Evolutionary conservation across 2,888 invertebrate genomes (phyloP).

Genomic region (Neuroscelio doddi): DNA sequence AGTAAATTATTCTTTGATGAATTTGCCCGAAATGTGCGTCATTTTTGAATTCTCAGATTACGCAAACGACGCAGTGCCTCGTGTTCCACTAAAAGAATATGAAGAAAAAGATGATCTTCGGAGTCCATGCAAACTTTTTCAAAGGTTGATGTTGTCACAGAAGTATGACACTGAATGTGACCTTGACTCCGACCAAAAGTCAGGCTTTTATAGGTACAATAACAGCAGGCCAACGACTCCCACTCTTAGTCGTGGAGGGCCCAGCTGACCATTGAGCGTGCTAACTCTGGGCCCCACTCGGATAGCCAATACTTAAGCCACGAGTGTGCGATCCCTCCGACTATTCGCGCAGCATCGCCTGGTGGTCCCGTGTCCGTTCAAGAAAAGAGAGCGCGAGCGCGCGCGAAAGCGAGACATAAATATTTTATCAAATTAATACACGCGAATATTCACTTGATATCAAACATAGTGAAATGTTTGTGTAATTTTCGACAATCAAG

Average conservation of each 20-base stretch:
- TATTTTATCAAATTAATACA: no score
- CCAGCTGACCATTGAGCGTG: conserved; percentile 37
- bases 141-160: neutral
- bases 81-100: neutral
- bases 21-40: neutral
- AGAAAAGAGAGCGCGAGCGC: conserved; percentile 46
- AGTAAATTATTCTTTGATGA: neutral
- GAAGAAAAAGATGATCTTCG: neutral
- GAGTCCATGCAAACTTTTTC: neutral
- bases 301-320: conserved; percentile 67
- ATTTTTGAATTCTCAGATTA: neutral
- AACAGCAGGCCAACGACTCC: conserved; percentile 32
- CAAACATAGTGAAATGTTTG: no score
- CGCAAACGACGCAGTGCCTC: neutral
- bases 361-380: conserved; percentile 58
- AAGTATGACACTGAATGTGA: conserved; percentile 3
- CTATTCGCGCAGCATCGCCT: conserved; percentile 69
- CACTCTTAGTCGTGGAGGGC: conserved; percentile 40
- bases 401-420: conserved; percentile 13
- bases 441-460: no score
- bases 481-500: no score
- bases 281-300: conserved; percentile 62
- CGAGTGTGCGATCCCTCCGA: conserved; percentile 59
- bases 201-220: neutral
- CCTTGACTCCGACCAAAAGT: conserved; percentile 20